Conservation (phyloP, 2,113 vertebrate genomes). For the Mustela nigripes region DNA sequence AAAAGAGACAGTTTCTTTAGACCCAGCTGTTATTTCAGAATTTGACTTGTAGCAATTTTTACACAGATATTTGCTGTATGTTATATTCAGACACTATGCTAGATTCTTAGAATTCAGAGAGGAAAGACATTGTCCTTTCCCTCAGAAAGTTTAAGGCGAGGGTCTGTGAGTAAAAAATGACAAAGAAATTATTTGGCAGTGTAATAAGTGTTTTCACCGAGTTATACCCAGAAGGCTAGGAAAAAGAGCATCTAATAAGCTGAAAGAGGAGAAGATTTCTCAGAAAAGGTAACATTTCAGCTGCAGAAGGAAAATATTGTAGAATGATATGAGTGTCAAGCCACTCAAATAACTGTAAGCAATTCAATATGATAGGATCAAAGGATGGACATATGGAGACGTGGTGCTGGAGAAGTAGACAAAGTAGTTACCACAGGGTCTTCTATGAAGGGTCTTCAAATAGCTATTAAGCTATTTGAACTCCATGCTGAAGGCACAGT, state of each 20-base stretch:
- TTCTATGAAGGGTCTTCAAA: neutral
- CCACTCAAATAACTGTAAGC: neutral
- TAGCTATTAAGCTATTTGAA: neutral
- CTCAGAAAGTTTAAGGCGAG: neutral
- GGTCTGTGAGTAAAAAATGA: neutral
- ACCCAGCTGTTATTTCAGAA: neutral
- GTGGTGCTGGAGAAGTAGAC: neutral
- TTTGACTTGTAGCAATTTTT: neutral
- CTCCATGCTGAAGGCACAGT: neutral
- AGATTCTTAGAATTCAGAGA: neutral
- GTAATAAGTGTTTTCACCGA: neutral
- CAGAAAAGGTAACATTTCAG: neutral
- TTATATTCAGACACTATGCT: neutral
- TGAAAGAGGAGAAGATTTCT: neutral
- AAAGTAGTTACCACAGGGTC: neutral
- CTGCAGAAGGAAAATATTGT: neutral
- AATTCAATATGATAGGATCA: neutral
- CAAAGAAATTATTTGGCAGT: neutral
- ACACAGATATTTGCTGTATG: neutral
- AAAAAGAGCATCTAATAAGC: neutral
- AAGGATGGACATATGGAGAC: neutral
- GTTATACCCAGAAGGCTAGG: neutral
- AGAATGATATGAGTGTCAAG: neutral
- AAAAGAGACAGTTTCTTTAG: neutral
- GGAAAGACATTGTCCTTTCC: neutral